Evolutionary conservation across 37 sponge, comb jelly and placozoan species (phyloP), one percentile per base, ranked within the genome.

Genomic region (Diacarnus erythraeanus): DNA sequence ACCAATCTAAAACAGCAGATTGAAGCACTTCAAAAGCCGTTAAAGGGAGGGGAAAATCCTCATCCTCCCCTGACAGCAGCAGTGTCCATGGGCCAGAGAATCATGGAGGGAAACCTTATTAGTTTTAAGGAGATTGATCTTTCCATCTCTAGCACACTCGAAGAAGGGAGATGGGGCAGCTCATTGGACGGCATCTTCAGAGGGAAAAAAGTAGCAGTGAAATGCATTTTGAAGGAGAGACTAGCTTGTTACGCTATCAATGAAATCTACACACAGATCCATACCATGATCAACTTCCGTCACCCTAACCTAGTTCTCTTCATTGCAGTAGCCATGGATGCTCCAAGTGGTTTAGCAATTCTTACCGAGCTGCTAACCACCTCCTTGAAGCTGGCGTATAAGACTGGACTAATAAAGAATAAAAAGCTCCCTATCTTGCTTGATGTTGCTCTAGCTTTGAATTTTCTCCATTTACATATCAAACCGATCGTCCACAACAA

Each of bases 401-500:
- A 84, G 56, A 69, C 69, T 38, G 23, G 59, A 30, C 47, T 69
- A 15, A n/a, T 59, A 2, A 17, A 64, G 18, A 29, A 15, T 20
- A 42, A 76, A 33, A 69, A 44, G 21, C 71, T 78, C 10, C 67
- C 77, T 31, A 60, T 84, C 4, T 23, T 81, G 42, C 63, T 57
- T 12, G 88, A 92, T 22, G 67, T 87, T 25, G 85, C 88, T 29
- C 59, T 72, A 20, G 92, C 84, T 64, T 74, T 92, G 27, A 77
- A 80, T 69, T 92, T 86, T 74, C 76, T 92, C 37, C 92, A 92
- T 58, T 57, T 69, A 18, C 88, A 70, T 39, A 74, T 64, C 25
- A 76, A 79, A n/a, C 92, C 92, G 58, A 92, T 92, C 65, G 83
- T 87, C 42, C 92, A 92, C 72, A 68, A 87, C n/a, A 87, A 87